Evolutionary conservation across 2,797 vertebrate species (phyloP), one percentile per base, ranked within the genome.

Genomic region (Brachyalestes nurse): DNA sequence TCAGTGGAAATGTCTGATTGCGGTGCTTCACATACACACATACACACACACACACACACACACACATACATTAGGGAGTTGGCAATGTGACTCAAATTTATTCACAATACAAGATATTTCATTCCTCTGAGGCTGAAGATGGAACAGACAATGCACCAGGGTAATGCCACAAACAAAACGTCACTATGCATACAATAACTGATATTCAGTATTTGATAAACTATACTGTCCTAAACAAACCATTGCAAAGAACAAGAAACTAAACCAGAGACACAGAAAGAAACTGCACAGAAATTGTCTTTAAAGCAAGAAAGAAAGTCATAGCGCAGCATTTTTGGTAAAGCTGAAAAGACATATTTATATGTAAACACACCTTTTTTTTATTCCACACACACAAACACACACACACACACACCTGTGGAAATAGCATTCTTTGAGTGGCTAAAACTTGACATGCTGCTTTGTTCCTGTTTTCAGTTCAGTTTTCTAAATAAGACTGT

Each of bases 281-380:
- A 75, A 80, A 82, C 38, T 19, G 51, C 58, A 79, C 6, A 19
- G 28, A 28, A 28, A 61, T 28, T 1, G 45, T 75, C 57, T 69
- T 80, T 82, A 71, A 57, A 61, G 61, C 60, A 80, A 73, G 70
- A 71, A 12, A 79, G 79, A 45, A 57, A 76, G 23, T 61, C 66
- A 82, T 70, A 61, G 23, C 17, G 64, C 40, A 62, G 45, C 14
- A 49, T 70, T 81, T 62, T 55, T 19, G 75, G 34, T 55, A 47
- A 16, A 75, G 23, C 19, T 40, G 25, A 34, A 45, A 34, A 42
- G 21, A 16, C 47, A 47, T 64, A 61, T 67, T 45, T 58, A 10
- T 13, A 64, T 55, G 34, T 64, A 74, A 71, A 77, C 42, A 45
- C 47, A 14, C 67, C 17, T 13, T 17, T 6, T 6, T 1, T 21